Conservation (phyloP, 2,113 vertebrate genomes). For the Channa maculata region DNA sequence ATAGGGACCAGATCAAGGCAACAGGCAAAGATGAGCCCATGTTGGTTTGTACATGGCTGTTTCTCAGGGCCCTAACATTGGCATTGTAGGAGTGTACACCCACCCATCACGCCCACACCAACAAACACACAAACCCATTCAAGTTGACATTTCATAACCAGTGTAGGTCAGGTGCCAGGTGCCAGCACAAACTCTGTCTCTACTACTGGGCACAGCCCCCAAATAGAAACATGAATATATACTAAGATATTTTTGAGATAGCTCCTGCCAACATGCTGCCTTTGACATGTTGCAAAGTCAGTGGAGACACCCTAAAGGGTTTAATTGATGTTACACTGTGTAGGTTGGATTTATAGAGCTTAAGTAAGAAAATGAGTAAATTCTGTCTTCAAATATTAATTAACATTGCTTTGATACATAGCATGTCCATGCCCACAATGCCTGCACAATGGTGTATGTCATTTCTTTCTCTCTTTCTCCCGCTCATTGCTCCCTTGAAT, state of each 20-base stretch:
- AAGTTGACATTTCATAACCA: constrained; percentile 54
- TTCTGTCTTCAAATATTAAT: constrained; percentile 71
- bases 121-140: constrained; percentile 20
- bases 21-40: constrained; percentile 84
- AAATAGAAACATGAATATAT: constrained; percentile 5
- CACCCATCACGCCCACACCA: constrained; percentile 48
- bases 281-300: constrained; percentile 46
- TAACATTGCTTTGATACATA: constrained; percentile 72
- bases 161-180: constrained; percentile 54
- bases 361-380: constrained; percentile 70
- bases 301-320: constrained; percentile 52
- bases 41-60: constrained; percentile 86
- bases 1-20: constrained; percentile 73
- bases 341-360: constrained; percentile 66
- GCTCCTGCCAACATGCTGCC: constrained; percentile 18
- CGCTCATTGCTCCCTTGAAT: constrained; percentile 33
- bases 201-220: constrained; percentile 24
- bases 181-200: constrained; percentile 41
- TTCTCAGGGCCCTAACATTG: constrained; percentile 84
- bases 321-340: constrained; percentile 73
- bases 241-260: constrained; percentile 18
- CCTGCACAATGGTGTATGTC: constrained; percentile 29
- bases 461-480: constrained; percentile 29
- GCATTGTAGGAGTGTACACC: constrained; percentile 51
- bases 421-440: constrained; percentile 59